Evolutionary conservation across 2,113 vertebrate species (phyloP), one percentile per base, ranked within the genome.

Genomic region (Lamprotornis superbus): DNA sequence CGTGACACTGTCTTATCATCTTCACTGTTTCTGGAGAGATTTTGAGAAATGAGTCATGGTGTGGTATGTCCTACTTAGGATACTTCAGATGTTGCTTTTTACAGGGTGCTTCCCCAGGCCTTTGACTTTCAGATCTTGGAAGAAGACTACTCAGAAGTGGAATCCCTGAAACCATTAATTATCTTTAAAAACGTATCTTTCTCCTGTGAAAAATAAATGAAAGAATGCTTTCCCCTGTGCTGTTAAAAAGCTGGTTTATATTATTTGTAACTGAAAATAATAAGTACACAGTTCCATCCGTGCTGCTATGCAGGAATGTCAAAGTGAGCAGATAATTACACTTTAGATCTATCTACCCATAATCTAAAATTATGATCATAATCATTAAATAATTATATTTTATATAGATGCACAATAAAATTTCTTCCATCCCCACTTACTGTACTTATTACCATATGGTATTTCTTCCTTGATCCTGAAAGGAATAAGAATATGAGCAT

Each of bases 331-430:
- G 55, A 52, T 80, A 93, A 83, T 93, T 85, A 69, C 39, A 89
- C 30, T 76, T 87, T 42, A 69, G 40, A 65, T 74, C 84, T 85
- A 21, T 68, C 50, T 56, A 65, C 52, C 69, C 63, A 55, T 71
- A 69, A 52, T 83, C 47, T 65, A 76, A 90, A 80, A 77, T 31
- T 39, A 19, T 1, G 1, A 64, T 37, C 37, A 31, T 78, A 84
- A 88, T 81, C 0, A 88, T 83, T 67, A 87, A 91, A 94, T 82
- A 92, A 84, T 93, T 95, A 33, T 52, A 83, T 90, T 95, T 88
- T 92, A 44, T 86, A 52, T 68, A 89, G 71, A 56, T 71, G 47
- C 49, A 57, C 18, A 47, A 39, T 60, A 56, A 67, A 56, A 78
- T 90, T 83, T 80, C 67, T 83, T 95, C 46, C 14, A 75, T 81